Base-by-base conservation (phyloP, 2,113 vertebrate species). In the Tinamus guttatus region DNA sequence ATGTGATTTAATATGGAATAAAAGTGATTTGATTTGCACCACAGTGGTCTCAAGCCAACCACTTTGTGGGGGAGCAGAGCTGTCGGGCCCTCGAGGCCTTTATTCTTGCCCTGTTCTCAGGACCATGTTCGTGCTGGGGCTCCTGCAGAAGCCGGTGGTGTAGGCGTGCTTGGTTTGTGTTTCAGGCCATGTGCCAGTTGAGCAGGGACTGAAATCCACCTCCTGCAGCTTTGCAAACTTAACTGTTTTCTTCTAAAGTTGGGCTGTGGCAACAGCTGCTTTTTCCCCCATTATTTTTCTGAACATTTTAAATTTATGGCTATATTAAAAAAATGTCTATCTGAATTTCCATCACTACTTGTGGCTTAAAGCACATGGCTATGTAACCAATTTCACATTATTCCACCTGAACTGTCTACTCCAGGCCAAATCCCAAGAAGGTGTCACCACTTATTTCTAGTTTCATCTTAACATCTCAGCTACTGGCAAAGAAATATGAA, bases 41-140 rank as follows among this genome's bases (percentile, higher is more conserved):
- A 75, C 59, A 56, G 52, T 97, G 74, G 59, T 96, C 87, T 95
- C 84, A 90, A 96, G 97, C 94, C 88, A 96, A 27, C 30, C 70
- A 94, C 63, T 95, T 96, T 80, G 84, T 64, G 60, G 79, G 45
- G 81, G 83, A 91, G 60, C 32, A 38, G 45, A 36, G 56, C 38
- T 81, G 41, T 71, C 75, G 71, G 69, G 47, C 34, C 90, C 64
- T 52, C 38, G 38, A 51, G 34, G 52, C 49, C 5, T 95, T 95
- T 75, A 75, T 64, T 87, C 65, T 89, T 81, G 71, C 89, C 94
- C 80, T 87, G 22, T 95, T 96, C 89, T 81, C 78, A 97, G 94
- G 89, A 95, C 4, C 78, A 62, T 88, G 91, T 36, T 93, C 86
- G 96, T 2, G 0, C 81, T 81, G 79, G 74, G 95, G 83, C 87